A percentile compares a stretch with the other conserved stretches of the same genome.
These are phyloP conservation scores for Heliconius cydno DNA, from an alignment of 2,888 invertebrate species.

Conservation along the genomic window DNA sequence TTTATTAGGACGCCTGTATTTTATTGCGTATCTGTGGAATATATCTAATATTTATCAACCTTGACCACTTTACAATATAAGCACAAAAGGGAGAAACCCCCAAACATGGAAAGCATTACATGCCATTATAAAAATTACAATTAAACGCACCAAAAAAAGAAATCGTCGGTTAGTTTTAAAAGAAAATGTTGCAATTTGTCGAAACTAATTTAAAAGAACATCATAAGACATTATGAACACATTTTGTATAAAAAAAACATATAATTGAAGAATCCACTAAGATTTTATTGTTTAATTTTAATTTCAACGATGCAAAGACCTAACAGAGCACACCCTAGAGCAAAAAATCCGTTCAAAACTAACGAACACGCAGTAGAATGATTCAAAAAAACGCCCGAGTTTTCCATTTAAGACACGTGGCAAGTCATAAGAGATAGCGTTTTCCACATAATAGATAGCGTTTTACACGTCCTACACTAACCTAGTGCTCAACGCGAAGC, in stretches of 20 bases:
- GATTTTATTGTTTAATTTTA: background rate
- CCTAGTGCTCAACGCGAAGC: slow-evolving; percentile 35
- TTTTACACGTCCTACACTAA: slow-evolving; percentile 26
- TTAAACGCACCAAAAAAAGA: slow-evolving; percentile 59
- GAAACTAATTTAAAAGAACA: slow-evolving; percentile 2
- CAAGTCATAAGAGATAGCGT: slow-evolving; percentile 59
- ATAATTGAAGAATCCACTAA: background rate
- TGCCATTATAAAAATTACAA: slow-evolving; percentile 60
- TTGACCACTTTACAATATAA: slow-evolving; percentile 51
- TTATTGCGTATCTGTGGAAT: background rate
- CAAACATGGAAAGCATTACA: slow-evolving; percentile 71
- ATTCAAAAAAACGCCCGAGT: slow-evolving; percentile 2
- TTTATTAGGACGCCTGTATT: background rate
- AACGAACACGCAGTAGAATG: slow-evolving; percentile 44
- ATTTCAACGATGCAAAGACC: background rate
- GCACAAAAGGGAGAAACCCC: slow-evolving; percentile 71
- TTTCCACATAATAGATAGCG: slow-evolving; percentile 49
- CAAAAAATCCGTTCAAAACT: slow-evolving; percentile 47
- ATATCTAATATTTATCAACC: slow-evolving; percentile 26
- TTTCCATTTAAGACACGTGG: slow-evolving; percentile 63
- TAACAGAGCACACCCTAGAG: slow-evolving; percentile 1
- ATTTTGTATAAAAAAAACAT: background rate
- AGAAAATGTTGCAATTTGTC: slow-evolving; percentile 38
- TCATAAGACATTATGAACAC: slow-evolving; percentile 27
- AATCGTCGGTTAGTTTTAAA: slow-evolving; percentile 43